Evolutionary conservation across 1,140 invertebrate genomes (phyloP).

Genomic region (Harpegnathos saltator): DNA sequence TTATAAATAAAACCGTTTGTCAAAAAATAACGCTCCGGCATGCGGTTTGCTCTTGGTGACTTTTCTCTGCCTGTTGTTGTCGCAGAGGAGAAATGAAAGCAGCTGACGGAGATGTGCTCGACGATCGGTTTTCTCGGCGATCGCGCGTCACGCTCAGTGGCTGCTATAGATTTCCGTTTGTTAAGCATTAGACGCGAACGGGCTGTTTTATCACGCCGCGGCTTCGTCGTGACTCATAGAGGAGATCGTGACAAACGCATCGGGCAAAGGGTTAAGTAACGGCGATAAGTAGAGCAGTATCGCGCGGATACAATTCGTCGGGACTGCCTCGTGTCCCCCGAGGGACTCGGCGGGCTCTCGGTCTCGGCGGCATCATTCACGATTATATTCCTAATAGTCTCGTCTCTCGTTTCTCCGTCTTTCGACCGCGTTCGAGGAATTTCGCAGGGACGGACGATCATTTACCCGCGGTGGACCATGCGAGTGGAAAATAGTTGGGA

Average conservation of each 20-base stretch:
- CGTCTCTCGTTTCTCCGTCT: neutral
- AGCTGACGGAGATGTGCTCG: no score
- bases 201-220: slow-evolving; percentile 13
- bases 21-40: no score
- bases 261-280: slow-evolving; percentile 52
- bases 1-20: neutral
- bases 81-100: neutral
- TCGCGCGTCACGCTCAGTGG: neutral
- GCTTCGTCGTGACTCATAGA: neutral
- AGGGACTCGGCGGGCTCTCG: slow-evolving; percentile 25
- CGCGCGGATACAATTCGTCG: slow-evolving; percentile 28
- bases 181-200: neutral
- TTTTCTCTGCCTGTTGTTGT: neutral
- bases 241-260: slow-evolving; percentile 49
- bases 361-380: slow-evolving; percentile 65
- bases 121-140: neutral
- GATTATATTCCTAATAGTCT: slow-evolving; percentile 64
- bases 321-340: slow-evolving; percentile 29
- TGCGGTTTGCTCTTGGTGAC: no score
- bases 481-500: slow-evolving; percentile 23
- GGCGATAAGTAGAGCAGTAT: slow-evolving; percentile 66
- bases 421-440: neutral
- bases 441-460: slow-evolving; percentile 39
- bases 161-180: neutral
- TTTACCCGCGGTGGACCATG: slow-evolving; percentile 18